Evolutionary conservation across 2,888 invertebrate species (phyloP).

Genomic region (Philonicus albiceps): DNA sequence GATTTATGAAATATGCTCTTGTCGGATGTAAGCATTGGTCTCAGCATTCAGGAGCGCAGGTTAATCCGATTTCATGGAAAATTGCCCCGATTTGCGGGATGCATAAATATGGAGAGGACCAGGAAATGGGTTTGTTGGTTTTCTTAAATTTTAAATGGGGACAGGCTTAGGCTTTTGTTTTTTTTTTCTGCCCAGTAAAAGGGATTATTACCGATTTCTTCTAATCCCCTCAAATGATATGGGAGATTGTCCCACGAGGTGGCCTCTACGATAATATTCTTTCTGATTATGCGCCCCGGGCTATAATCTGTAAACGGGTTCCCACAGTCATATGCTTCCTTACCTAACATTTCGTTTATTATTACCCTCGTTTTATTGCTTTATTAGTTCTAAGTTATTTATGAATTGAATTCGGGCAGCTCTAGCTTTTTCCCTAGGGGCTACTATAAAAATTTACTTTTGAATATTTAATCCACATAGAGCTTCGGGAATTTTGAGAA

Average conservation of each 20-base stretch:
- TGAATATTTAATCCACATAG: not conserved
- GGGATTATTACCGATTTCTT: not conserved
- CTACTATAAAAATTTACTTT: not conserved
- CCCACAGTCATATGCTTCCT: not conserved
- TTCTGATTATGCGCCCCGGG: not conserved
- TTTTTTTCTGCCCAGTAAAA: not conserved
- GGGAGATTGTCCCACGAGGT: not conserved
- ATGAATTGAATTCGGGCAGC: not conserved
- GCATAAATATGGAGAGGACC: not conserved
- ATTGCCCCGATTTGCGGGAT: not conserved
- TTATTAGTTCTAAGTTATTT: not conserved
- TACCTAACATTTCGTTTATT: not conserved
- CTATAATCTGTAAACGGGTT: not conserved
- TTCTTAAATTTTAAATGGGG: not conserved
- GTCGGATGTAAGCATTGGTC: not conserved
- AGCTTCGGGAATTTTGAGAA: not conserved
- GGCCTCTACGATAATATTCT: not conserved
- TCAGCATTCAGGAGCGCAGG: not conserved
- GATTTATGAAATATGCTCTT: constrained; percentile 10
- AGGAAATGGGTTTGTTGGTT: not conserved
- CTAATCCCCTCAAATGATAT: not conserved
- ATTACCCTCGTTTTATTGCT: not conserved
- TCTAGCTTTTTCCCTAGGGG: not conserved
- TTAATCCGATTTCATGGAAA: constrained; percentile 3
- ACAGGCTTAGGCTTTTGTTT: not conserved